Evolutionary conservation across 2,888 invertebrate species (phyloP).

Genomic region (Andrena trimmerana): DNA sequence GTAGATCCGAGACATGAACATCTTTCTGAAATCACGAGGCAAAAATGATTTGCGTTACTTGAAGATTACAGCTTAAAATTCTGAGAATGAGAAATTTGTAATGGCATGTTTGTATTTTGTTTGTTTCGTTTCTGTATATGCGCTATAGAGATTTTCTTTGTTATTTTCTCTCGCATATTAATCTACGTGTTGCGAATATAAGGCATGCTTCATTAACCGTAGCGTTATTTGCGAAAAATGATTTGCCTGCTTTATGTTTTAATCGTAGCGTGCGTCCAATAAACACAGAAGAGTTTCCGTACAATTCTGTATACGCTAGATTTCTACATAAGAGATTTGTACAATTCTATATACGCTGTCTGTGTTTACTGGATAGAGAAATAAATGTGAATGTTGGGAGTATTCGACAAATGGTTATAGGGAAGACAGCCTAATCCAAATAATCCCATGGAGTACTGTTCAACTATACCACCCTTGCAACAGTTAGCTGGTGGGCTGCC

Average conservation of each 20-base stretch:
- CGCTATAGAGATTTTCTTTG: constrained; percentile 20
- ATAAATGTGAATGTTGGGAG: constrained; percentile 79
- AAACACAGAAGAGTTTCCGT: constrained; percentile 43
- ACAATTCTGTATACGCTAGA: not conserved
- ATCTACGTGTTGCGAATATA: constrained; percentile 37
- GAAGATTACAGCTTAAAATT: constrained; percentile 1
- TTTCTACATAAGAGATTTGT: not conserved
- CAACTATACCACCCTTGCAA: constrained; percentile 92
- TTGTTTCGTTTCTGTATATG: constrained; percentile 10
- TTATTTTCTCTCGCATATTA: constrained; percentile 18
- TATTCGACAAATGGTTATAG: constrained; percentile 85
- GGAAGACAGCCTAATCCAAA: constrained; percentile 91
- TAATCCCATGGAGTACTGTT: constrained; percentile 95
- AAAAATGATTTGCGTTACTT: not conserved
- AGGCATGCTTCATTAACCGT: constrained; percentile 52
- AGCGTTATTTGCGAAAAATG: constrained; percentile 38
- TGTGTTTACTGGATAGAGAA: constrained; percentile 66
- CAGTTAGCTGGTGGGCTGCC: constrained; percentile 87
- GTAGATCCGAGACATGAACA: constrained; percentile 1
- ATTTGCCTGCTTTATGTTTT: constrained; percentile 43
- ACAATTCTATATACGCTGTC: constrained; percentile 8
- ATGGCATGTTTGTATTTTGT: constrained; percentile 32
- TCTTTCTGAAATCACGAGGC: not conserved
- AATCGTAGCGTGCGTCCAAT: constrained; percentile 32
- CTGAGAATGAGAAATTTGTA: constrained; percentile 16